Evolutionary conservation across 2,797 vertebrate species (phyloP).

Genomic region (Pseudotriccus pelzelni): DNA sequence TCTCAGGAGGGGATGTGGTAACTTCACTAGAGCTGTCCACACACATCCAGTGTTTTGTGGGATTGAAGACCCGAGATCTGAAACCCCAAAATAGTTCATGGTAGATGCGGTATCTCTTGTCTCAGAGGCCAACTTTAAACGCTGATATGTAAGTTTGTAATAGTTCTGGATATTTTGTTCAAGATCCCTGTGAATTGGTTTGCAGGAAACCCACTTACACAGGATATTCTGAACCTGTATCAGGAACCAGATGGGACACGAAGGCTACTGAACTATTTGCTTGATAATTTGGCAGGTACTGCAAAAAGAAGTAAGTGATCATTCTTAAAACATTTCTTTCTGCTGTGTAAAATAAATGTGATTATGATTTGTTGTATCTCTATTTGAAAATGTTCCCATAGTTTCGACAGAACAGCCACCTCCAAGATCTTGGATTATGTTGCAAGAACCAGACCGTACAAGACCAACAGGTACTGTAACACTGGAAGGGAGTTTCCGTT

Average conservation of each 20-base stretch:
- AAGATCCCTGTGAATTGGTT: constrained; percentile 34
- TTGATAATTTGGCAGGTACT: constrained; percentile 98
- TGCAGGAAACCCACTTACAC: constrained; percentile 97
- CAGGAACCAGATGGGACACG: constrained; percentile 97
- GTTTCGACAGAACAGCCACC: constrained; percentile 95
- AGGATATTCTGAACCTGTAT: constrained; percentile 98
- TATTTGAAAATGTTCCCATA: constrained; percentile 60
- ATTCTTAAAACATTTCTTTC: constrained; percentile 54
- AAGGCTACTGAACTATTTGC: constrained; percentile 96
- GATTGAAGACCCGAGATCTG: neutral
- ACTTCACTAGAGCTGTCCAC: neutral
- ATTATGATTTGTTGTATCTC: constrained; percentile 49
- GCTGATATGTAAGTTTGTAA: neutral
- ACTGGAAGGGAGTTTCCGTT: neutral
- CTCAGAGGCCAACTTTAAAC: neutral
- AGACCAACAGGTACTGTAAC: constrained; percentile 81
- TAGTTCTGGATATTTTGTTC: neutral
- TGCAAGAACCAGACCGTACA: constrained; percentile 92
- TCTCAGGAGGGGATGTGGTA: neutral
- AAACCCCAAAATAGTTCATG: neutral
- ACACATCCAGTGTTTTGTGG: neutral
- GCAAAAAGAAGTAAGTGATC: constrained; percentile 94
- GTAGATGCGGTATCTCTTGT: neutral
- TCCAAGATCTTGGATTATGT: constrained; percentile 94
- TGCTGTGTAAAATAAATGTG: constrained; percentile 44